Evolutionary conservation across 2,113 vertebrate species (phyloP), one percentile per base, ranked within the genome.

Genomic region (Haliaeetus leucogaster): DNA sequence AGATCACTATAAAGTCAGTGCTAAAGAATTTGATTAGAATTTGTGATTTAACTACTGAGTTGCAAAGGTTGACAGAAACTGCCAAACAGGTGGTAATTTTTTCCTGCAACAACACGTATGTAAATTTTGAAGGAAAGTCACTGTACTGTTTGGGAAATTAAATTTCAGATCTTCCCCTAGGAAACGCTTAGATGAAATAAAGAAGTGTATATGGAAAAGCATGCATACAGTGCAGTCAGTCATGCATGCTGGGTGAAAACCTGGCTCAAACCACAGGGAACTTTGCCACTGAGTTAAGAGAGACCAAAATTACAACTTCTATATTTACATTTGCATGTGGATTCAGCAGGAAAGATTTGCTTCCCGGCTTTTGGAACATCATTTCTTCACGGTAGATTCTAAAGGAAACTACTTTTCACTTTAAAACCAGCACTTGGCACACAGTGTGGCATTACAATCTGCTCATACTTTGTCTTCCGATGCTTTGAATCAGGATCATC

Each of bases 401-500:
- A 73, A 94, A 92, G 34, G 80, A 94, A 85, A 47, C 27, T 34
- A 32, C 42, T 92, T 86, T 92, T 78, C n/a, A 21, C n/a, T 27
- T 71, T 89, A 67, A 93, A 93, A 90, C 2, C 16, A 55, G 34
- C 10, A 5, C 18, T 85, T 76, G 79, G 82, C 52, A 80, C 21
- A 30, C 13, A 20, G 52, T 15, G 27, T 62, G 82, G 58, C 45
- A 52, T 82, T 86, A 81, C 76, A 92, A 59, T 80, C 50, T 92
- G 90, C 59, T 82, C 68, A 50, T 47, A 59, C 26, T 90, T 88
- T 85, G 48, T 85, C 87, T 94, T 56, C 38, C 1, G 6, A 6
- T 81, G 36, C 88, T 93, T 81, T 89, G 86, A 93, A 56, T 78
- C n/a, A 16, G 81, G 81, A 93, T 56, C 77, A 95, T 79, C 72